Evolutionary conservation across 2,888 invertebrate genomes (phyloP), one percentile per base, ranked within the genome.

Genomic region (Oligia latruncula): DNA sequence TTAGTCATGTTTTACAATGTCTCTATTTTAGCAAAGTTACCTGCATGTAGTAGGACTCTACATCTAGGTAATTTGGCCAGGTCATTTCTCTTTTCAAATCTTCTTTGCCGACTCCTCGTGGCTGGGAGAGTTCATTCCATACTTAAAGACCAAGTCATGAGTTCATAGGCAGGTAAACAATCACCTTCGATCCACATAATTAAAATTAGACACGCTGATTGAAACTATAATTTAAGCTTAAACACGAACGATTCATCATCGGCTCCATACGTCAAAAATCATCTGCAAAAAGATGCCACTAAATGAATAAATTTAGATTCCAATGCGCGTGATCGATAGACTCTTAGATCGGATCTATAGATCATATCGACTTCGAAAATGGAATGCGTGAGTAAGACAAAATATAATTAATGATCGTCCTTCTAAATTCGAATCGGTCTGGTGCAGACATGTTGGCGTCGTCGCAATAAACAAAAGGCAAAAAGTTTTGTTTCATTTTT

Each of bases 311-410:
- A 95, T 96, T 96, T 95, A 94, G 95, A 96, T 96, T 95, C 95
- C 95, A 91, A 93, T 92, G 94, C 93, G 92, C 93, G 95, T 97
- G 97, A 97, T 97, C 96, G 96, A 97, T 97, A 95, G 96, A 95
- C 95, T 93, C 95, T 90, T 96, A 96, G 96, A 96, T 96, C 96
- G 91, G 94, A 96, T 96, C 96, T 95, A 97, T 96, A 96, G 96
- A 97, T 97, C 96, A 96, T 96, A 96, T 96, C 96, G 94, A 93
- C 91, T 92, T 95, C 88, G 93, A 96, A 96, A 96, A 96, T 97
- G 95, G 95, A 96, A 96, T 96, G 96, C 96, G 95, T 96, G 96
- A 96, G 97, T 97, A 96, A 96, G 97, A 96, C 97, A 96, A 97
- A 96, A 96, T 96, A 96, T 96, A 97, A 97, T 97, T 96, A 96